Base-by-base conservation (phyloP, 1,140 invertebrate species). In the Aporrectodea caliginosa region DNA sequence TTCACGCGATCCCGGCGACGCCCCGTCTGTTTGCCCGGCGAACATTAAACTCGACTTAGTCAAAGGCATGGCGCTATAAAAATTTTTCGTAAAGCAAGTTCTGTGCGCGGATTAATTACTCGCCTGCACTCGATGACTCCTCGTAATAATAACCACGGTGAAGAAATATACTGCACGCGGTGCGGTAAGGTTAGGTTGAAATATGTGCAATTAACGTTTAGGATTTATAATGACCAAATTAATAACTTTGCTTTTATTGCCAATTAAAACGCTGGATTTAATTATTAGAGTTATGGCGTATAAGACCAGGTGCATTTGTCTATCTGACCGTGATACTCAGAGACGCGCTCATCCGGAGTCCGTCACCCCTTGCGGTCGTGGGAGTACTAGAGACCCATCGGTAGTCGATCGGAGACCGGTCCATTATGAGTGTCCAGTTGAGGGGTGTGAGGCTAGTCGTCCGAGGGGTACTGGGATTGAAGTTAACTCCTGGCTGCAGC, bases 11-110 rank as follows among this genome's bases (percentile, higher is more conserved):
- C 43, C 6, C 22, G 43, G 43, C n/a, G n/a, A n/a, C n/a, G n/a
- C n/a, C n/a, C n/a, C n/a, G n/a, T 6, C 43, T 58, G 43, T 58
- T 58, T 58, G 43, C 43, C 43, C 43, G 43, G 43, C 43, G 43
- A 58, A 58, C 43, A 58, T 58, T 58, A 58, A 58, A 58, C 43
- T 58, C 43, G 43, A 58, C 43, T 58, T 58, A 58, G 43, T 58
- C 6, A 58, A 58, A 58, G 43, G 43, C n/a, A 58, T 22, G 43
- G 43, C 43, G 43, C 43, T 58, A 58, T 58, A 58, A 58, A 58
- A 58, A 58, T 58, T 58, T 58, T 58, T 6, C 22, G 22, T 6
- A 58, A 58, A 6, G 43, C 43, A 12, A 22, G 6, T 58, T 6
- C 43, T 22, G 43, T 22, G 6, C 6, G 43, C 43, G 43, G 22